These are phyloP conservation scores for Mallotus villosus DNA, from an alignment of 2,797 vertebrate species.

Conservation along the genomic window DNA sequence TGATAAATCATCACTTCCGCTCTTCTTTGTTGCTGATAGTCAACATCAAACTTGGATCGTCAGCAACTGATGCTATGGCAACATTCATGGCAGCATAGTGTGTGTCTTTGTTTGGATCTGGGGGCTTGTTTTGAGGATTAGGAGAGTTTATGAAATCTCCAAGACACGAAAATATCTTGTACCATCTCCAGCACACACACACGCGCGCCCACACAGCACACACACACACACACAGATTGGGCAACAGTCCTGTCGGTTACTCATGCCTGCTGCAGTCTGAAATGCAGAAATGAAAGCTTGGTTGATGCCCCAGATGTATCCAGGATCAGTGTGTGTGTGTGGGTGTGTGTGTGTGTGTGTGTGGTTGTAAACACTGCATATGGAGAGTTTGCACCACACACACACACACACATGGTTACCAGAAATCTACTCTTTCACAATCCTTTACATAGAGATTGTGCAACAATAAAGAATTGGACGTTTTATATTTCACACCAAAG, in stretches of 20 bases:
- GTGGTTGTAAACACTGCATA: no score
- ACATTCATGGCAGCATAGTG: not conserved
- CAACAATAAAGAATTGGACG: not conserved
- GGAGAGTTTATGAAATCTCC: not conserved
- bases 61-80: not conserved
- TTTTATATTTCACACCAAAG: no score
- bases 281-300: not conserved
- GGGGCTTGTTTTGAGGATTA: not conserved
- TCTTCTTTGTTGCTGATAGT: not conserved
- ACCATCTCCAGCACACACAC: not conserved
- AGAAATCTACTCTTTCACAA: not conserved
- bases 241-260: not conserved
- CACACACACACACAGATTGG: not conserved
- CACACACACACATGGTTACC: not conserved
- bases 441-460: not conserved
- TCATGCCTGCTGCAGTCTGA: not conserved
- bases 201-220: no score
- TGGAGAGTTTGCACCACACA: not conserved
- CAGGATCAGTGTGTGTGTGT: not conserved
- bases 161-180: not conserved
- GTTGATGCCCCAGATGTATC: conserved; percentile 28
- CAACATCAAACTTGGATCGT: not conserved
- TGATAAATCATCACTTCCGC: not conserved
- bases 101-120: not conserved
- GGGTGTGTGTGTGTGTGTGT: conserved; percentile 7